Base-by-base conservation (phyloP, 1,140 invertebrate genomes). In the Trichonephila inaurata region DNA sequence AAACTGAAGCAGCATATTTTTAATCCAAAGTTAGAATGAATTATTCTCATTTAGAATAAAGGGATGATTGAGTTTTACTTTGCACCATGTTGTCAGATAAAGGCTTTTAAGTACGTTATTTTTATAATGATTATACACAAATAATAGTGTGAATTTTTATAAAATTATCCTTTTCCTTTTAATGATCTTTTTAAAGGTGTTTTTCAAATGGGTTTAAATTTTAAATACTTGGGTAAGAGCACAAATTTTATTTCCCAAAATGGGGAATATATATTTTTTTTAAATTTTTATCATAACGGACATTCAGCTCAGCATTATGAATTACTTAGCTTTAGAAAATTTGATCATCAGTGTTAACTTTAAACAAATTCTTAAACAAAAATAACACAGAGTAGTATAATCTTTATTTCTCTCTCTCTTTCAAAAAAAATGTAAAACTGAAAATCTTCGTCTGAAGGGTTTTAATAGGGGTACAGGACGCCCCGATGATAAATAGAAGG, bases 401-500 rank as follows among this genome's bases (percentile, higher is more conserved):
- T 24, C 72, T 40, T 77, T 77, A 77, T 77, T 77, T 77, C 72
- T 24, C 18, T 16, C 28, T 77, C 62, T 77, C 33, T 40, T 40
- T 40, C 33, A 40, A 40, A 88, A 40, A 88, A 88, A 88, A 61
- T 88, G 86, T 83, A 51, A 83, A 83, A 83, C 51, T 83, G 66
- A 28, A 58, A 85, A 61, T 60, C 83, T 85, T 85, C 83, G 44
- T 85, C 83, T 58, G 83, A 85, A 85, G n/a, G n/a, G 83, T 85
- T 90, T 72, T 58, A 82, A 91, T 77, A 82, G 89, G 89, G 60
- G 44, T 33, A 91, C 86, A 64, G 81, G 33, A 64, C 62, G 81
- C 40, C n/a, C 61, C 14, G 40, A 92, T 92, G 91, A 92, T 92
- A 92, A 92, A 92, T 92, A 85, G 91, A 83, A 82, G n/a, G 28